These are phyloP conservation scores for Asteroscopus sphinx DNA, from an alignment of 2,888 invertebrate species.

Conservation along the genomic window DNA sequence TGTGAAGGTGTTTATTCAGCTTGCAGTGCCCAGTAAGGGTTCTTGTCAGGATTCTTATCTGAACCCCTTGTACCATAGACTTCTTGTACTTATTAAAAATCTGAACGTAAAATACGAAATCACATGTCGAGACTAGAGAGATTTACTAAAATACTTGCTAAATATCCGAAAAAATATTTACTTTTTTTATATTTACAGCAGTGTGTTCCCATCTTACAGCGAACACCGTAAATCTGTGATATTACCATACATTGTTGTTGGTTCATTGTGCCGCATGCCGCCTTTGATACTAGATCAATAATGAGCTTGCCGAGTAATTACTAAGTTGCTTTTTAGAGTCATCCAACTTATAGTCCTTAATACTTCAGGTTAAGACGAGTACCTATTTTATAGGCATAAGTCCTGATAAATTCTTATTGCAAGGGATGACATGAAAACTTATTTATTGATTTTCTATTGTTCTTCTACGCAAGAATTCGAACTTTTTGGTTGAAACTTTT, in stretches of 20 bases:
- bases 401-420: not conserved
- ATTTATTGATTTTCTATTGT: too few relatives aligned
- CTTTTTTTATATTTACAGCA: conserved; percentile 8
- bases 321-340: conserved; percentile 56
- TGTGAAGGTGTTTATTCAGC: too few relatives aligned
- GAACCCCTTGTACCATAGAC: too few relatives aligned
- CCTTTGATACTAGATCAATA: conserved; percentile 67
- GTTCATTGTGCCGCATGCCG: conserved; percentile 61
- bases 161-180: too few relatives aligned
- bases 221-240: conserved; percentile 64
- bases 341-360: conserved; percentile 5
- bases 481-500: too few relatives aligned
- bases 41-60: too few relatives aligned
- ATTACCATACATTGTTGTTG: conserved; percentile 70
- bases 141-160: not conserved
- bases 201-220: conserved; percentile 10
- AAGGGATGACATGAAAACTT: not conserved
- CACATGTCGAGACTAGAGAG: not conserved
- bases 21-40: too few relatives aligned
- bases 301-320: conserved; percentile 74
- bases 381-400: not conserved
- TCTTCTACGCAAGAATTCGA: too few relatives aligned
- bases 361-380: not conserved
- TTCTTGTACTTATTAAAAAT: not conserved
- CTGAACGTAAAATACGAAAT: too few relatives aligned